These are phyloP conservation scores for Adelphocoris suturalis DNA, from an alignment of 2,888 invertebrate species.

Conservation along the genomic window DNA sequence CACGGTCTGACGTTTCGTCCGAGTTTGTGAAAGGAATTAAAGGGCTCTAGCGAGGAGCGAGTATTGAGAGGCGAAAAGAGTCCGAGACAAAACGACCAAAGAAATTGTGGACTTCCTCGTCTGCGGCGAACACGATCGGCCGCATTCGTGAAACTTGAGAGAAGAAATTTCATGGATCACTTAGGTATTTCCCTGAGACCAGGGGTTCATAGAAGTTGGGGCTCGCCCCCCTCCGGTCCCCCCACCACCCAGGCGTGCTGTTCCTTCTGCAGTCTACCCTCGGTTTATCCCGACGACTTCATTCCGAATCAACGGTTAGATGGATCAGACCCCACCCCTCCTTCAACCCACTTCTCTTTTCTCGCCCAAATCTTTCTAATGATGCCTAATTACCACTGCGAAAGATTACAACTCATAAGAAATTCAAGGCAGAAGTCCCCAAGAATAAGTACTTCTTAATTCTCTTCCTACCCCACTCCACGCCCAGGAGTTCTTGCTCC, in stretches of 20 bases:
- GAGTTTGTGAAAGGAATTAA: constrained; percentile 28
- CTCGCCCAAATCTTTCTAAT: constrained; percentile 72
- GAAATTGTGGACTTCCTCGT: constrained; percentile 37
- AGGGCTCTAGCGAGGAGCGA: not conserved
- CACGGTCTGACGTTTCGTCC: not conserved
- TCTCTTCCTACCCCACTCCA: constrained; percentile 55
- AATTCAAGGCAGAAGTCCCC: constrained; percentile 71
- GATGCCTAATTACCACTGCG: constrained; percentile 72
- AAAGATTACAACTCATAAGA: constrained; percentile 74
- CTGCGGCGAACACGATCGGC: constrained; percentile 27
- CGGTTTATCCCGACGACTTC: constrained; percentile 12
- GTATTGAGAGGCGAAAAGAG: not conserved
- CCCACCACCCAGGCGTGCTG: not conserved
- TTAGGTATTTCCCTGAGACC: constrained; percentile 21
- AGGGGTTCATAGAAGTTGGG: constrained; percentile 6
- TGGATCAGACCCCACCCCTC: not conserved
- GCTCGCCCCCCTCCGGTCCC: not conserved
- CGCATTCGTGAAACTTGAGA: constrained; percentile 40
- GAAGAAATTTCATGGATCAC: constrained; percentile 67
- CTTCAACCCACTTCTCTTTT: not conserved
- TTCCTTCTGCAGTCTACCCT: not conserved
- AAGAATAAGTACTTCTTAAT: constrained; percentile 73
- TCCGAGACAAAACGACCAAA: constrained; percentile 22
- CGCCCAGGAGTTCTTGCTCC: constrained; percentile 29
- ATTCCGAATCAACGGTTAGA: constrained; percentile 31